Base-by-base conservation (phyloP, 2,113 vertebrate genomes). In the Gallinago undulata region DNA sequence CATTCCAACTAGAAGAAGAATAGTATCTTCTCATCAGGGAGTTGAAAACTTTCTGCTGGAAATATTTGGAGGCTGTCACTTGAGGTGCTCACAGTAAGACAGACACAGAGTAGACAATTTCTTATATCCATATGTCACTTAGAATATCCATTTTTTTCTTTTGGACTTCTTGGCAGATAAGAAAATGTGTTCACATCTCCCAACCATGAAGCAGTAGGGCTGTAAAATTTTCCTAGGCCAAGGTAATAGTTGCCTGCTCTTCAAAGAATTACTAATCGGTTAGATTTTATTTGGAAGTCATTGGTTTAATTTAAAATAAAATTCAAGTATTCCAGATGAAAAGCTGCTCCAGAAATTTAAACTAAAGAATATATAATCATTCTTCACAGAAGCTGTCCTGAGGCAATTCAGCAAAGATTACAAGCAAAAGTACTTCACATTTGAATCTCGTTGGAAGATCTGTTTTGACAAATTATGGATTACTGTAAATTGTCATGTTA, bases 161-260 rank as follows among this genome's bases (percentile, higher is more conserved):
- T 31, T 35, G 45, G 30, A 70, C 33, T 84, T 74, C 18, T 33
- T 41, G 57, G 27, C 21, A 57, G 79, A 43, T 39, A 53, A 57
- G 35, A 76, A 68, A 86, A 73, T 0, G 0, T 33, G 43, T 6
- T 93, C 3, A 15, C 31, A 28, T 37, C 19, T 69, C 25, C 23
- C 25, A 84, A 18, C 2, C 28, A 22, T 27, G 35, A 69, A 81
- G 43, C 6, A 19, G 3, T 24, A 33, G 5, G 19, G 22, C 10
- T 55, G 16, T 64, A 91, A 80, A 83, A 30, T 79, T 85, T 75
- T 59, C 17, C 21, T 35, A 35, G 13, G 19, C 4, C 30, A 39
- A 84, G 15, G 19, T 31, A 55, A 68, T 28, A 33, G 7, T 31
- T 79, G 7, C 9, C 62, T 86, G 19, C 17, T 73, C 68, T 64